Percentiles rank a stretch among this genome's conserved stretches.
These are phyloP conservation scores for Engystomops pustulosus DNA, from an alignment of 2,113 vertebrate genomes.

Conservation along the genomic window DNA sequence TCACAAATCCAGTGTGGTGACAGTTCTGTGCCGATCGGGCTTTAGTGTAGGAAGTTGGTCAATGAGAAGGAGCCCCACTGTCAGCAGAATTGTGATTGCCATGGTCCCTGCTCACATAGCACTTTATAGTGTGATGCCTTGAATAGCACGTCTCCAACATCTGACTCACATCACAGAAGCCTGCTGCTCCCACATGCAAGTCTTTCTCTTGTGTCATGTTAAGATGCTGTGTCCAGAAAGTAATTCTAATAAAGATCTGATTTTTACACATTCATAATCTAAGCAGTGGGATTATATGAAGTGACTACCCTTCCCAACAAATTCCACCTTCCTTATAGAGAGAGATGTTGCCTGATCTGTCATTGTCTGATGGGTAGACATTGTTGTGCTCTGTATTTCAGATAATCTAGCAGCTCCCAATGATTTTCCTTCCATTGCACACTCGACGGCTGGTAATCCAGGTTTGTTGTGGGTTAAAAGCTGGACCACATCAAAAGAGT, in stretches of 20 bases:
- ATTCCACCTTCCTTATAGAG: not conserved
- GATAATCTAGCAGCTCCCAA: slow-evolving; percentile 62
- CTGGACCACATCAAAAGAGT: slow-evolving; percentile 57
- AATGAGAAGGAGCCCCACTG: not conserved
- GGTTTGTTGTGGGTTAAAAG: slow-evolving; percentile 58
- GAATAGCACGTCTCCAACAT: slow-evolving; percentile 36
- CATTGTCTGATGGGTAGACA: not conserved
- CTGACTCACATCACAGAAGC: slow-evolving; percentile 6
- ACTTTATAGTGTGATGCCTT: slow-evolving; percentile 18
- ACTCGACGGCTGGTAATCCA: slow-evolving; percentile 63
- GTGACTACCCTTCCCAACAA: not conserved
- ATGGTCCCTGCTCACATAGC: slow-evolving; percentile 45
- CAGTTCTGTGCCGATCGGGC: not conserved
- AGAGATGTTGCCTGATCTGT: not conserved
- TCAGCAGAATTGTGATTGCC: slow-evolving; percentile 36
- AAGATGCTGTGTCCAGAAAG: slow-evolving; percentile 1
- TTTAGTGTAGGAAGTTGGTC: not conserved
- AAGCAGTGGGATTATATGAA: too few relatives aligned
- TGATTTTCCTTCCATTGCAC: slow-evolving; percentile 65
- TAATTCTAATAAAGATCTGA: too few relatives aligned
- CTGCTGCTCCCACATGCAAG: not conserved
- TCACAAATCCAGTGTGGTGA: not conserved
- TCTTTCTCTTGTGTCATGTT: slow-evolving; percentile 15
- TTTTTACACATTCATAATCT: too few relatives aligned
- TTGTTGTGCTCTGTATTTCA: slow-evolving; percentile 23